Percentiles rank a stretch among this genome's conserved stretches.
phyloP scores from a whole-genome alignment of 1,140 invertebrate genomes.

The Ceratina australensis region DNA sequence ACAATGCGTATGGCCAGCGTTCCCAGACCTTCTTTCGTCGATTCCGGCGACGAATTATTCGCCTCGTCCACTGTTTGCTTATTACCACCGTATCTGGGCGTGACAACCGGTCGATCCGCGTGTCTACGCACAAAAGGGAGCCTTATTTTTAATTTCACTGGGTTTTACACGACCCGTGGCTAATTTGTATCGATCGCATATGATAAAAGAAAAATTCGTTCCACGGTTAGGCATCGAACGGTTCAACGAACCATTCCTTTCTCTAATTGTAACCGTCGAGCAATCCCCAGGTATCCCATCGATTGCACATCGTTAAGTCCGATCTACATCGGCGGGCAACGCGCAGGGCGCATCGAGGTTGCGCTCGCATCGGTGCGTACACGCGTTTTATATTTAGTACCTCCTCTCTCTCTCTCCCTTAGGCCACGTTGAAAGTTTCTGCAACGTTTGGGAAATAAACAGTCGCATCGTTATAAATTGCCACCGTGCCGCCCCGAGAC shows the following conservation, averaged over 20 bases:
- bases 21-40: background rate
- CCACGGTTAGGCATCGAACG: conserved; percentile 19
- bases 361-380: background rate
- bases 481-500: background rate
- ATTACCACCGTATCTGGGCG: background rate
- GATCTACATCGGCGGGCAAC: background rate
- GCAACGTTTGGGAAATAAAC: conserved; percentile 21
- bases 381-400: conserved; percentile 34
- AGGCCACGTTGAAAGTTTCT: background rate
- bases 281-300: conserved; percentile 22
- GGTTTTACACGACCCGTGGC: background rate
- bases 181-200: conserved; percentile 18
- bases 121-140: background rate
- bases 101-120: conserved; percentile 18
- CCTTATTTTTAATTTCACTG: conserved; percentile 31
- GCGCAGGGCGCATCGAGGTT: conserved; percentile 4
- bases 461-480: background rate
- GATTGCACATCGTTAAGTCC: conserved; percentile 39
- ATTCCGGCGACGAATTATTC: background rate
- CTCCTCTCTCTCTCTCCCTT: background rate
- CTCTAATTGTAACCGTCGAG: background rate
- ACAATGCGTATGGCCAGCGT: background rate
- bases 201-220: conserved; percentile 1
- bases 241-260: conserved; percentile 35
- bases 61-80: background rate